Evolutionary conservation across 2,797 vertebrate genomes (phyloP), one percentile per base, ranked within the genome.

Genomic region (Darevskia mixta): DNA sequence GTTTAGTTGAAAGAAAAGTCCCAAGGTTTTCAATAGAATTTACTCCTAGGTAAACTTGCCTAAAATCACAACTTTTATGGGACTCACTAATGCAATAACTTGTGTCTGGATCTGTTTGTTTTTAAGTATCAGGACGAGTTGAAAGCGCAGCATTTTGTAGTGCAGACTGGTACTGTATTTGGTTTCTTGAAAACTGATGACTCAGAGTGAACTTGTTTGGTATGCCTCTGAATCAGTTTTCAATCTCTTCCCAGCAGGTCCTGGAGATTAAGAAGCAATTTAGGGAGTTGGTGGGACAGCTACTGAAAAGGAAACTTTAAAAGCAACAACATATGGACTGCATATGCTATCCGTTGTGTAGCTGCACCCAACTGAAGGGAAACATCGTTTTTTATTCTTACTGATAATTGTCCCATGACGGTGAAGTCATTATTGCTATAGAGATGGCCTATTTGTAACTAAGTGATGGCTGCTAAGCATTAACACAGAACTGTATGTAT

Each of bases 391-490:
- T 71, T 43, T 25, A 5, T 82, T 61, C 5, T 8, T 55, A 45
- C 15, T 18, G 25, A 35, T 66, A 66, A 45, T 27, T 38, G 27
- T 41, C 55, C 5, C 18, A 45, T 1, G 27, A 25, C 72, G 75
- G 2, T 3, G 66, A 84, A 90, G 90, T 69, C 87, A 85, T 64
- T 83, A 86, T 86, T 72, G 85, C 88, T 85, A 85, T 91, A 61
- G 88, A 43, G 55, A 92, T 80, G 13, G 80, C 94, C 93, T 94
- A 88, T 95, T 92, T 94, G 92, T 86, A 94, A 86, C 75, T 27
- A 87, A 86, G 45, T 35, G 35, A 86, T 87, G 82, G 78, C 88
- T 29, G 69, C 77, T 90, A 89, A 90, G 89, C 13, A 73, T 38
- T 23, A 77, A 67, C 89, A 90, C 85, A 91, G 83, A 92, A 86